These are phyloP conservation scores for Baryphthengus martii DNA, from an alignment of 2,113 vertebrate genomes.

Conservation along the genomic window DNA sequence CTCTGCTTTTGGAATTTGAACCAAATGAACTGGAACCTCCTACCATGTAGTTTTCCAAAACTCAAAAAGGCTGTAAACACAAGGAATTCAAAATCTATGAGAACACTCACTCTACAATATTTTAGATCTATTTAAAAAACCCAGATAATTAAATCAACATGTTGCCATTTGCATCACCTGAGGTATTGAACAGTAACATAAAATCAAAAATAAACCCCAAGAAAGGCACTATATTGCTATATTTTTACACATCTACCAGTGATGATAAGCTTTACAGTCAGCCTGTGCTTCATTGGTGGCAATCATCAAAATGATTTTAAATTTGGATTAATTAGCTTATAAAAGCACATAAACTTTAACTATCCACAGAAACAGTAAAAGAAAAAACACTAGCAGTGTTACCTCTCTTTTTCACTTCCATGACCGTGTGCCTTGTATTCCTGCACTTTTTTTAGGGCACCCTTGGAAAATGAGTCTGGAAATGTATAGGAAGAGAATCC, in stretches of 20 bases:
- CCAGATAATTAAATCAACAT: background rate
- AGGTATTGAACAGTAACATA: background rate
- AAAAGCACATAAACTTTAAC: background rate
- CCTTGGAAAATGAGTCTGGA: background rate
- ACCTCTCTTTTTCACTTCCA: background rate
- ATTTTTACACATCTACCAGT: background rate
- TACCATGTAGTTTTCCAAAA: background rate
- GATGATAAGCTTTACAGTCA: background rate
- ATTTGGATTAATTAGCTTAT: background rate
- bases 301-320: background rate
- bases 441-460: background rate
- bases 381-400: background rate
- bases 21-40: background rate
- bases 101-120: background rate
- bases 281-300: background rate
- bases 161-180: background rate
- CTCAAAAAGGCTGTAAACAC: background rate
- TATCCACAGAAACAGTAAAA: background rate
- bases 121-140: background rate
- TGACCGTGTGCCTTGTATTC: fast-evolving
- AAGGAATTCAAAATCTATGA: background rate
- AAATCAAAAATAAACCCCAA: background rate
- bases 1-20: background rate
- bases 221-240: background rate
- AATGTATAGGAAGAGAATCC: background rate